Evolutionary conservation across 2,113 vertebrate genomes (phyloP).

Genomic region (Octodon degus): DNA sequence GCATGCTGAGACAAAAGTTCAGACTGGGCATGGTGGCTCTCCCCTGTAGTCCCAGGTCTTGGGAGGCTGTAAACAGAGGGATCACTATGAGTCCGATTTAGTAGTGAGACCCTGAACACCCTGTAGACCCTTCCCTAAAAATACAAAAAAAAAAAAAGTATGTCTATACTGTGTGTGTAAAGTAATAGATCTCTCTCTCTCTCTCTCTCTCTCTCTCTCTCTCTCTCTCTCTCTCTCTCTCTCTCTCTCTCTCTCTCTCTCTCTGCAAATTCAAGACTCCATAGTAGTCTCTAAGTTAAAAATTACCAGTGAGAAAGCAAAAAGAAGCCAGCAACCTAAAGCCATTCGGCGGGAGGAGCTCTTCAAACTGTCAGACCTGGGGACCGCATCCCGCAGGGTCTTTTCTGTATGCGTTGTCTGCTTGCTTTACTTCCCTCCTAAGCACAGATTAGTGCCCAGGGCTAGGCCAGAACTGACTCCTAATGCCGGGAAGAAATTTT

Average conservation of each 20-base stretch:
- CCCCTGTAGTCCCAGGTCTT: too few species aligned
- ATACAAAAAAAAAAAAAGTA: too few species aligned
- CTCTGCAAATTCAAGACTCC: background rate
- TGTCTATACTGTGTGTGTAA: background rate
- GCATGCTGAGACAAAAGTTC: too few species aligned
- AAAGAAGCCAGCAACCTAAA: background rate
- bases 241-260: background rate
- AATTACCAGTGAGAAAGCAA: background rate
- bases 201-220: background rate
- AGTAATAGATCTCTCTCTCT: background rate
- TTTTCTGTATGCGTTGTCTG: fast-evolving
- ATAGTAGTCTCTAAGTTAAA: background rate
- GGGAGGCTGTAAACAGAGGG: too few species aligned
- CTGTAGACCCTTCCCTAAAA: too few species aligned
- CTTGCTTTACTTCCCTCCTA: background rate
- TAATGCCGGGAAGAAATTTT: background rate
- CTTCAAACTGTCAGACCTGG: fast-evolving
- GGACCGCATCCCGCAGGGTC: too few species aligned
- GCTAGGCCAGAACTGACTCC: background rate
- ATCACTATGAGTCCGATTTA: too few species aligned
- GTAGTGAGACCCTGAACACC: too few species aligned
- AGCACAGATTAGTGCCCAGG: background rate
- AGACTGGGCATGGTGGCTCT: too few species aligned
- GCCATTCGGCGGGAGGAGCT: background rate
- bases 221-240: background rate